Evolutionary conservation across 2,888 invertebrate species (phyloP).

Genomic region (Colostygia pectinataria): DNA sequence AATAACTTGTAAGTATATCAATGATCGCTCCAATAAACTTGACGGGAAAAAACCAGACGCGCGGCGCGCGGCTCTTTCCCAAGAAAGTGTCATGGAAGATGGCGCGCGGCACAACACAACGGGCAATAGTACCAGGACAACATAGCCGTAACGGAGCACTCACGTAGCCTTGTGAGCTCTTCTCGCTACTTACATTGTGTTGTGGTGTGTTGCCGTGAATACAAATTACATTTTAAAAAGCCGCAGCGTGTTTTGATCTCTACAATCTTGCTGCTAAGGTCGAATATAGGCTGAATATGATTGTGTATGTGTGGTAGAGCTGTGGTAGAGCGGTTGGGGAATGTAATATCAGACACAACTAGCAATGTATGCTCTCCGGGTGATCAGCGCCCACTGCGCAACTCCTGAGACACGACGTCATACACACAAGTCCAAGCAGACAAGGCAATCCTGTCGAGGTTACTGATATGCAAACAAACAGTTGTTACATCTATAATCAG

Average conservation of each 20-base stretch:
- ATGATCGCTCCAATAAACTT: too few relatives aligned
- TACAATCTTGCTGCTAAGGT: constrained; percentile 26
- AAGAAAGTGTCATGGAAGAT: constrained; percentile 54
- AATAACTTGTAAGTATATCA: too few relatives aligned
- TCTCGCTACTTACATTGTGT: constrained; percentile 32
- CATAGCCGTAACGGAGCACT: constrained; percentile 45
- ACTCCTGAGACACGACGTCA: constrained; percentile 79
- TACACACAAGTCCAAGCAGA: constrained; percentile 45
- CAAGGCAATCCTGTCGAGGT: constrained; percentile 46
- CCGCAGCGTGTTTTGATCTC: constrained; percentile 21
- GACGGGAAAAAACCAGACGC: too few relatives aligned
- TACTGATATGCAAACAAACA: constrained; percentile 46
- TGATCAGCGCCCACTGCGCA: constrained; percentile 81
- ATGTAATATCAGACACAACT: constrained; percentile 52
- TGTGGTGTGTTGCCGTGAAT: constrained; percentile 32
- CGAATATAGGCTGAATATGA: constrained; percentile 29
- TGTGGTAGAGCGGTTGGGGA: constrained; percentile 38
- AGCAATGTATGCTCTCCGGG: constrained; percentile 63
- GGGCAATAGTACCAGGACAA: constrained; percentile 65
- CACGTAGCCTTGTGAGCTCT: constrained; percentile 14
- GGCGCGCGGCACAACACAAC: constrained; percentile 77
- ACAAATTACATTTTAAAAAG: constrained; percentile 27
- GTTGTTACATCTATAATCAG: constrained; percentile 14
- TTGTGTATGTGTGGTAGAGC: constrained; percentile 30
- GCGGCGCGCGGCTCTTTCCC: neutral